These are phyloP conservation scores for Campoplex capitator DNA, from an alignment of 2,888 invertebrate genomes.

Conservation along the genomic window DNA sequence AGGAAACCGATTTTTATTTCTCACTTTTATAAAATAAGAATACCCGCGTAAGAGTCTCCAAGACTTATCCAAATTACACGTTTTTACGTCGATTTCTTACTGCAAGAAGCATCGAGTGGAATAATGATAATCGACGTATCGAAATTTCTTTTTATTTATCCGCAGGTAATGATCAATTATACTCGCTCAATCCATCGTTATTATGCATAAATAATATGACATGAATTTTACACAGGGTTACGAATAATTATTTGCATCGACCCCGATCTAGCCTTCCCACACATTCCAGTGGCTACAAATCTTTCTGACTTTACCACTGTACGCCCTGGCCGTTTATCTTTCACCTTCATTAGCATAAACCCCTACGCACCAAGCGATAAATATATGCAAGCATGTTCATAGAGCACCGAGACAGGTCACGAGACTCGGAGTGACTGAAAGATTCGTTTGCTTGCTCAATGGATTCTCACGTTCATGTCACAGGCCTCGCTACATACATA, in stretches of 20 bases:
- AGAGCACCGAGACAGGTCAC: constrained; percentile 24
- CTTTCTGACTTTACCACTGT: constrained; percentile 13
- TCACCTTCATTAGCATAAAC: constrained; percentile 59
- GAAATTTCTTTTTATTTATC: neutral
- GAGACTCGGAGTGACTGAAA: constrained; percentile 38
- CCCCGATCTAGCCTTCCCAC: constrained; percentile 45
- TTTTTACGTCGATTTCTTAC: neutral
- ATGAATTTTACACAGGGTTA: constrained; percentile 6
- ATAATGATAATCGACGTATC: neutral
- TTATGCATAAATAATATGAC: constrained; percentile 10
- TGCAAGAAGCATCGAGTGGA: neutral
- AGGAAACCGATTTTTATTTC: neutral
- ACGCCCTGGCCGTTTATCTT: neutral
- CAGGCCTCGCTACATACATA: neutral
- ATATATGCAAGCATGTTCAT: constrained; percentile 25
- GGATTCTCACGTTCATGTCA: constrained; percentile 61
- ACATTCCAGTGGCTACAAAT: constrained; percentile 8
- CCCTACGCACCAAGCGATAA: constrained; percentile 12
- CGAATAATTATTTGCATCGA: constrained; percentile 34
- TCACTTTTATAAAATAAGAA: neutral
- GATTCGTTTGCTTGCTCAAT: constrained; percentile 42
- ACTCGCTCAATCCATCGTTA: neutral
- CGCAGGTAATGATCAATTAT: neutral
- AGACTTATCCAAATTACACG: neutral
- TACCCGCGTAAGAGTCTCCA: neutral